Evolutionary conservation across 2,797 vertebrate species (phyloP).

Genomic region (Syndactyla subalaris): DNA sequence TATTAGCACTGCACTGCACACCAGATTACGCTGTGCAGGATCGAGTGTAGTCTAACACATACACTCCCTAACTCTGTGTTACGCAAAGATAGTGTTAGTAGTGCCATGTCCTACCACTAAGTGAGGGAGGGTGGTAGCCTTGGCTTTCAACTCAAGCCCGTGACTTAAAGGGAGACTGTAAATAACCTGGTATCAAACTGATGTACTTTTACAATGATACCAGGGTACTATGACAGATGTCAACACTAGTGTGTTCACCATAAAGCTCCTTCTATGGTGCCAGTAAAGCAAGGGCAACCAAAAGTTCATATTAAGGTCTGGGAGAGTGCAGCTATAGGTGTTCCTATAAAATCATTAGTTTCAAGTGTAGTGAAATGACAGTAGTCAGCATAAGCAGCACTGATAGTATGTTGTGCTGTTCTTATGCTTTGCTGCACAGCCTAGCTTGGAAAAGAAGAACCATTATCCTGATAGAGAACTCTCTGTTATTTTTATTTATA

Average conservation of each 20-base stretch:
- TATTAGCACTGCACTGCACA: neutral
- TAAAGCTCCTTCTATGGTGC: conserved; percentile 3
- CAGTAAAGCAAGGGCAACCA: neutral
- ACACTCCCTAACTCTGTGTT: fast-evolving
- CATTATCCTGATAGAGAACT: neutral
- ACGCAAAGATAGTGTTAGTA: neutral
- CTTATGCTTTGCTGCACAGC: neutral
- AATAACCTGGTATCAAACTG: conserved; percentile 58
- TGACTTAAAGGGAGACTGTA: conserved; percentile 51
- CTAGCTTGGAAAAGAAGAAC: neutral
- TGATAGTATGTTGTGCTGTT: neutral
- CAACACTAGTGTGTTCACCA: neutral
- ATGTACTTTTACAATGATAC: conserved; percentile 50
- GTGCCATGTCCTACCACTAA: neutral
- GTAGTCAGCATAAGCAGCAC: neutral
- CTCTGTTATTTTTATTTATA: neutral
- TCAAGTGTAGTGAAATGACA: neutral
- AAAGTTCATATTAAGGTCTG: neutral
- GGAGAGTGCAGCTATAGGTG: neutral
- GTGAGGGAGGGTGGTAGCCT: neutral
- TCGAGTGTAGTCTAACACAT: neutral
- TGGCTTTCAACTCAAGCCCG: conserved; percentile 4
- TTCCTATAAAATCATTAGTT: conserved; percentile 6
- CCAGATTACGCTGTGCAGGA: neutral
- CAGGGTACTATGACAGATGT: conserved; percentile 7